Base-by-base conservation (phyloP, 1,140 invertebrate species). In the Hestina assimilis region DNA sequence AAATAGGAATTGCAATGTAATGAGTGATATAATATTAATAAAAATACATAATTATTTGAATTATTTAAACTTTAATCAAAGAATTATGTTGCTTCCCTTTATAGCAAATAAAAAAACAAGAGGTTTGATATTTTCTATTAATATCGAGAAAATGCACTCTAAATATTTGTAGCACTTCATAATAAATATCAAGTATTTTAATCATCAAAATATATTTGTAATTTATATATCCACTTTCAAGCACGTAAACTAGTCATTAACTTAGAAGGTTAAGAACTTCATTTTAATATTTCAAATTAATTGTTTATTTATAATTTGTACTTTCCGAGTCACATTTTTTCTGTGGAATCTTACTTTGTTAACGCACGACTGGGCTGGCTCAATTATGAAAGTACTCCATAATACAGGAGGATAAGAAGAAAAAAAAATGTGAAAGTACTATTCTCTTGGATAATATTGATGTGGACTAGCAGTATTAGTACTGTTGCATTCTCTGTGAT, bases 1-100 rank as follows among this genome's bases (percentile, higher is more conserved):
- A 52, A 61, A 60, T 75, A 75, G 70, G 71, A 72, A 74, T 73
- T 72, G 68, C 69, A 15, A 46, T 35, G 33, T 20, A 7, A 31
- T 11, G 1, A 46, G 43, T 23, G 9, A 52, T 42, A 40, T 29
- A 24, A 40, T 60, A 28, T 3, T 9, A 19, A 14, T 38, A 38
- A n/a, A 19, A 38, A 7, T 38, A n/a, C n/a, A 19, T 35, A 35
- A 17, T 38, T 38, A 38, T 20, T 38, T 61, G 41, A 12, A 17
- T 45, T 41, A 56, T 55, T 45, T 35, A 63, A 54, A 57, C 12
- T 47, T 31, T 23, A 2, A 38, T 38, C 14, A 33, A 6, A 29
- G 28, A 20, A 8, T 31, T 33, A n/a, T n/a, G n/a, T n/a, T 38
- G 9, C n/a, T 38, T 38, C 9, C 7, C 17, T 38, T 38, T 9